phyloP scores from a whole-genome alignment of 2,797 vertebrate genomes.

The Nasua narica region DNA sequence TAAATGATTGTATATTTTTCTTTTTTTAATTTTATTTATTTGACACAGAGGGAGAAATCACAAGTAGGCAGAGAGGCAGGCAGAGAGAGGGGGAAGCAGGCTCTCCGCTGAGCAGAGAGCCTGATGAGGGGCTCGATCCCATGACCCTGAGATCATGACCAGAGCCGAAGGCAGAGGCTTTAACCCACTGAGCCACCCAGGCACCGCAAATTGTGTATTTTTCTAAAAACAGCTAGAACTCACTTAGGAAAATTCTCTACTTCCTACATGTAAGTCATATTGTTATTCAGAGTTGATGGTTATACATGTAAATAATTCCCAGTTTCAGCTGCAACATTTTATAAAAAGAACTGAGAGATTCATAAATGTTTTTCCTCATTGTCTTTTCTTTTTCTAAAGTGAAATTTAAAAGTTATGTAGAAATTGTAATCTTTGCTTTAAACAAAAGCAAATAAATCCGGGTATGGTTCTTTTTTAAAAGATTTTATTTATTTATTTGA shows the following conservation, averaged over 20 bases:
- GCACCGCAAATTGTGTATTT: neutral
- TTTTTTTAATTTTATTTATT: too few relatives aligned
- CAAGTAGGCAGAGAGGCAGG: too few relatives aligned
- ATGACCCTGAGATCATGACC: too few relatives aligned
- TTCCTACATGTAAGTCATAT: neutral
- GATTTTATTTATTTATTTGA: too few relatives aligned
- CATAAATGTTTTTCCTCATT: constrained; percentile 31
- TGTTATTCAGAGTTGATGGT: neutral
- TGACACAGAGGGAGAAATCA: too few relatives aligned
- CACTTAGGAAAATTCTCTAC: constrained; percentile 31
- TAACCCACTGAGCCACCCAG: too few relatives aligned
- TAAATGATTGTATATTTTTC: constrained; percentile 38
- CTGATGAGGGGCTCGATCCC: too few relatives aligned
- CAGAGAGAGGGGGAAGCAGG: too few relatives aligned
- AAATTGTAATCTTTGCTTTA: neutral
- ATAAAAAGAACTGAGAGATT: neutral
- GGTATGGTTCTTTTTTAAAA: neutral
- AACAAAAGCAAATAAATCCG: neutral
- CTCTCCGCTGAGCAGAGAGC: too few relatives aligned
- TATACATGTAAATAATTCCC: neutral
- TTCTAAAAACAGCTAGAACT: constrained; percentile 37
- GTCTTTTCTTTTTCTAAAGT: neutral
- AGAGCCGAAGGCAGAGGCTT: too few relatives aligned
- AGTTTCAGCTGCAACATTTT: constrained; percentile 19
- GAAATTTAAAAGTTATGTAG: constrained; percentile 34